Percentiles rank a stretch among this genome's conserved stretches.
These are phyloP conservation scores for Drosophila orena DNA, from an alignment of 1,140 invertebrate species.

Conservation along the genomic window DNA sequence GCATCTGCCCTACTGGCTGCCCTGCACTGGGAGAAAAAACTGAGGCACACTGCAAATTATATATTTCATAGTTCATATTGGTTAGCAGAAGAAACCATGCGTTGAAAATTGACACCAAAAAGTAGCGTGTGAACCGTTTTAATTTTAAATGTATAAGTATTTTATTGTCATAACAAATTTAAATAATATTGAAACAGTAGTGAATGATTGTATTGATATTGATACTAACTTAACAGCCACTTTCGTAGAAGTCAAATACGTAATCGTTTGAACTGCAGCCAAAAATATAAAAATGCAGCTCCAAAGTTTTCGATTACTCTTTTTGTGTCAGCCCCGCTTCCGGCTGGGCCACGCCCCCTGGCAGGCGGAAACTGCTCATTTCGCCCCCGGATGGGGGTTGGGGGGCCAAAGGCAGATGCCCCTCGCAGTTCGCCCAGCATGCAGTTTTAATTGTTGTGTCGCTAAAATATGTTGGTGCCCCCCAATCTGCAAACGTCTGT, in stretches of 20 bases:
- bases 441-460: slow-evolving; percentile 74
- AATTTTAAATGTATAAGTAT: no score
- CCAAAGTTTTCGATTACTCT: background rate
- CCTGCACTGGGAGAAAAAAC: background rate
- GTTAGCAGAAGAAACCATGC: no score
- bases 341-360: background rate
- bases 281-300: background rate
- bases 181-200: no score
- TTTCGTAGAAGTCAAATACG: no score
- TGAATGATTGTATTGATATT: no score
- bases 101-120: no score
- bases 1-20: slow-evolving; percentile 12
- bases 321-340: background rate
- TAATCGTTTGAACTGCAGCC: no score
- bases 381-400: slow-evolving; percentile 32
- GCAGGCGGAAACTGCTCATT: slow-evolving; percentile 65
- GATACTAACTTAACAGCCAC: no score
- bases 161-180: no score
- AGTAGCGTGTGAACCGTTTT: no score
- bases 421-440: slow-evolving; percentile 61
- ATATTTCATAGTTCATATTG: no score
- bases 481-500: slow-evolving; percentile 23
- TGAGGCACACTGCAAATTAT: background rate
- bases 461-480: slow-evolving; percentile 59
- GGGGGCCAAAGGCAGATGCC: slow-evolving; percentile 17